phyloP scores from a whole-genome alignment of 2,888 invertebrate genomes.

The Molanna angustata region DNA sequence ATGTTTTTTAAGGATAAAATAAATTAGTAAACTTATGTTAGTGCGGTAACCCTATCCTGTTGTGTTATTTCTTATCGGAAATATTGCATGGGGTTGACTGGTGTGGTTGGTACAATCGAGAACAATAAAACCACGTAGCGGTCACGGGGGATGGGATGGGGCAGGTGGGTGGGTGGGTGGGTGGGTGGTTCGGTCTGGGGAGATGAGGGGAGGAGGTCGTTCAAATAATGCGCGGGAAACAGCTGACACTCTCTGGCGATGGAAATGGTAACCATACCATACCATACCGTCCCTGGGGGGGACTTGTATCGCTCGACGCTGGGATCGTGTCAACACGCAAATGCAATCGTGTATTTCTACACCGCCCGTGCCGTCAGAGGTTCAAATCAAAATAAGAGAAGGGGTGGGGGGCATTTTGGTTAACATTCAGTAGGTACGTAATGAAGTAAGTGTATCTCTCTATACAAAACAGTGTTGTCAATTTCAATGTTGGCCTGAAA shows the following conservation, averaged over 20 bases:
- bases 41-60: no score
- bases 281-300: neutral
- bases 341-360: no score
- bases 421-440: no score
- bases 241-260: conserved; percentile 7
- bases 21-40: no score
- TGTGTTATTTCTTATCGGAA: conserved; percentile 9
- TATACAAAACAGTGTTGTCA: no score
- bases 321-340: neutral
- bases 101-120: conserved; percentile 2
- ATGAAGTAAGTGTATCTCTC: no score
- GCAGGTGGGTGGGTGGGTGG: neutral
- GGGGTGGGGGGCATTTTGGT: no score
- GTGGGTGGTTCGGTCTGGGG: neutral
- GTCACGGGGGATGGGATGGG: neutral
- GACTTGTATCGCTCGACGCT: neutral
- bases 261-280: conserved; percentile 1
- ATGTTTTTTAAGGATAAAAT: no score
- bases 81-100: neutral
- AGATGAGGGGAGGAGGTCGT: neutral
- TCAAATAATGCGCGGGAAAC: conserved; percentile 13
- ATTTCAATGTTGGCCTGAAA: no score
- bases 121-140: conserved; percentile 4
- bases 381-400: no score
- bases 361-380: no score